phyloP scores from a whole-genome alignment of 2,797 vertebrate genomes.

The Lithobates pipiens region DNA sequence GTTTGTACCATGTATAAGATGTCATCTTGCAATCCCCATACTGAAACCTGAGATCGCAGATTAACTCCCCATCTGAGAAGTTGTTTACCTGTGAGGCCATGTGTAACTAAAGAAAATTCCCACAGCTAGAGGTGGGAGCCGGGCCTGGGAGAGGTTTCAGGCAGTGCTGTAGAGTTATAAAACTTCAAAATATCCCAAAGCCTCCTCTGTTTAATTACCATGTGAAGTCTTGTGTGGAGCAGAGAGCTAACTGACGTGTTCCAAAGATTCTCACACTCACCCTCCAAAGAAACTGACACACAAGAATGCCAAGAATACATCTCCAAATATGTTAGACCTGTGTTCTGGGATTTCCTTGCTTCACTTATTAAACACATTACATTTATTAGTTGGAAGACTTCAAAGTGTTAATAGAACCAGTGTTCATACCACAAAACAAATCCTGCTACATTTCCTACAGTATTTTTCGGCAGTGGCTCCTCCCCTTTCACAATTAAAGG shows the following conservation, averaged over 20 bases:
- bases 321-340: neutral
- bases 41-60: constrained; percentile 74
- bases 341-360: too few species aligned
- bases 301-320: neutral
- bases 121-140: constrained; percentile 82
- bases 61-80: constrained; percentile 81
- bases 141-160: constrained; percentile 67
- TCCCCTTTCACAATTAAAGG: too few species aligned
- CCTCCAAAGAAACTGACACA: constrained; percentile 44
- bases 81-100: constrained; percentile 92
- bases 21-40: constrained; percentile 74
- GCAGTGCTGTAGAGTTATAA: constrained; percentile 80
- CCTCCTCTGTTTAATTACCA: constrained; percentile 88
- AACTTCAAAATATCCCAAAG: constrained; percentile 82
- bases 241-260: constrained; percentile 74
- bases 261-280: constrained; percentile 82
- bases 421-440: too few species aligned
- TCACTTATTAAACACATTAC: too few species aligned
- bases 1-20: neutral
- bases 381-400: too few species aligned
- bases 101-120: constrained; percentile 93
- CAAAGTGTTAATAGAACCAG: too few species aligned
- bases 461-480: too few species aligned
- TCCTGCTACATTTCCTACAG: too few species aligned
- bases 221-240: constrained; percentile 87